phyloP scores from a whole-genome alignment of 2,888 invertebrate species.

The Lasioglossum pauxillum region DNA sequence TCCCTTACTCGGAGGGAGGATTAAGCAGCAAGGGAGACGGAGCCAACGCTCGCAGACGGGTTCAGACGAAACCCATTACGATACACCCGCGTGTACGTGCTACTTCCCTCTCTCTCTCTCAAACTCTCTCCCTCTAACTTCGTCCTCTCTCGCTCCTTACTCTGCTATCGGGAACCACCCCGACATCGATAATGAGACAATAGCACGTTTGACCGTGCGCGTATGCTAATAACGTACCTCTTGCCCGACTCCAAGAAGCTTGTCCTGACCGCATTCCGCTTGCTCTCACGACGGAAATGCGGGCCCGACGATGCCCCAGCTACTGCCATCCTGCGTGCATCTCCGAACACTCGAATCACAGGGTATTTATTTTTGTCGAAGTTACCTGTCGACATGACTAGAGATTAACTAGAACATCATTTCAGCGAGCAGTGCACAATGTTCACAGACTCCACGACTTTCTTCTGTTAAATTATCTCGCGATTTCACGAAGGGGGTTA shows the following conservation, averaged over 20 bases:
- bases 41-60: conserved; percentile 68
- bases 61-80: conserved; percentile 65
- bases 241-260: conserved; percentile 41
- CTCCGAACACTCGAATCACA: background rate
- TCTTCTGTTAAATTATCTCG: no score
- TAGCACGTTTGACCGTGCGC: conserved; percentile 68
- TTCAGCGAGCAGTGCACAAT: no score
- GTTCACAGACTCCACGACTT: no score
- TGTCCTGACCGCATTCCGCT: conserved; percentile 38
- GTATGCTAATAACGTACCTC: conserved; percentile 56
- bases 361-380: background rate
- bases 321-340: background rate
- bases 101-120: conserved; percentile 4
- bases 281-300: conserved; percentile 15
- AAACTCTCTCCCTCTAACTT: background rate
- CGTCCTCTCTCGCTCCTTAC: background rate
- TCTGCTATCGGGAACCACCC: conserved; percentile 29
- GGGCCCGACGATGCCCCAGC: background rate
- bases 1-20: conserved; percentile 56
- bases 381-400: no score
- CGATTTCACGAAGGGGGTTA: no score
- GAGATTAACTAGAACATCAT: no score
- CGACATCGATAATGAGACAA: conserved; percentile 70
- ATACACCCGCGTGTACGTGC: conserved; percentile 35
- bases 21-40: conserved; percentile 57